A percentile compares a stretch with the other conserved stretches of the same genome.
phyloP scores from a whole-genome alignment of 2,797 vertebrate species.

The Manis pentadactyla region DNA sequence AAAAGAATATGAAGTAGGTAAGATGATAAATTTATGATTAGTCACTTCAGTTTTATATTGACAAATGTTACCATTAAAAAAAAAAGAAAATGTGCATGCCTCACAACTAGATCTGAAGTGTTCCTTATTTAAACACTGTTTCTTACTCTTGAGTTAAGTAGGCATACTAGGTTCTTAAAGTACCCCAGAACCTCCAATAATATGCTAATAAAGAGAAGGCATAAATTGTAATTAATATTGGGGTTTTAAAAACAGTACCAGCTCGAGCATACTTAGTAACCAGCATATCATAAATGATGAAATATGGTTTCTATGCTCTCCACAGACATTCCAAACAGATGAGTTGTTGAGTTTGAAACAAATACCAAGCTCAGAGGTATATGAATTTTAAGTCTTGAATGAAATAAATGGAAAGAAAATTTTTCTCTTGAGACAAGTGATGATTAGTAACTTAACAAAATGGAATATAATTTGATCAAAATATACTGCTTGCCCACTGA shows the following conservation, averaged over 20 bases:
- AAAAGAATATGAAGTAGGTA: too few species aligned
- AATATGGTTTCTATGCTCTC: not conserved
- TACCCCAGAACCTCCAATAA: not conserved
- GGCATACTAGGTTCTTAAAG: not conserved
- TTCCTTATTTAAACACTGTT: slow-evolving; percentile 32
- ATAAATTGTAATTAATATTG: not conserved
- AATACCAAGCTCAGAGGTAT: not conserved
- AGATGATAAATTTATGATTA: too few species aligned
- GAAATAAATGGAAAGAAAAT: not conserved
- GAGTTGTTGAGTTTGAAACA: not conserved
- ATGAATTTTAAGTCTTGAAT: not conserved
- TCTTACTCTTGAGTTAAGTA: slow-evolving; percentile 38
- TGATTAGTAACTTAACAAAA: not conserved
- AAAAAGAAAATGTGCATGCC: not conserved
- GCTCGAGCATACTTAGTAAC: not conserved
- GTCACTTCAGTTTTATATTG: too few species aligned
- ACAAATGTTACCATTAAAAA: too few species aligned
- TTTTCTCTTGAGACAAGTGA: not conserved
- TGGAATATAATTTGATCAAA: slow-evolving; percentile 1
- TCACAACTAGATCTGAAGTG: not conserved
- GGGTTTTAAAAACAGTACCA: not conserved
- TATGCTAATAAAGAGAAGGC: slow-evolving; percentile 13
- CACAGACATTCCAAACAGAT: not conserved
- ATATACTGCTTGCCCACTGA: not conserved
- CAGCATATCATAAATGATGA: not conserved